Conservation (phyloP, 1,140 invertebrate species). For the Pseudomyrmex sp. region DNA sequence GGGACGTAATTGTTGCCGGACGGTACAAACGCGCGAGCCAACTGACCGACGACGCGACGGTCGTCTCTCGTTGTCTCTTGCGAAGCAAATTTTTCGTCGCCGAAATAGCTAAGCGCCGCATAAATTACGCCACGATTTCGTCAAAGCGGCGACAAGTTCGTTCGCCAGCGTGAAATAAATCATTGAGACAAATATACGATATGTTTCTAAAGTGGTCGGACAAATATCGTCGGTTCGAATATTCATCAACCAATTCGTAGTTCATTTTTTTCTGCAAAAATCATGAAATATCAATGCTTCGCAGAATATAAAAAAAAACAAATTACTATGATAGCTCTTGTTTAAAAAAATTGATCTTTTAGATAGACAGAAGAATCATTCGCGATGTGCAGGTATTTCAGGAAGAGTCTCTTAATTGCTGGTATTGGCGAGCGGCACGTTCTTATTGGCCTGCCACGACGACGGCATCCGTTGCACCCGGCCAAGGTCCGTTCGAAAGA, state of each 20-base stretch:
- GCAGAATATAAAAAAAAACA: background rate
- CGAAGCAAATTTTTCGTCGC: conserved; percentile 13
- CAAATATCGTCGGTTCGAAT: background rate
- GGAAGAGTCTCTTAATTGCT: too few relatives aligned
- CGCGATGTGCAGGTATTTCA: too few relatives aligned
- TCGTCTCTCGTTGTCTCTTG: background rate
- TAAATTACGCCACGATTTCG: conserved; percentile 32
- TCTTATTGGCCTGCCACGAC: background rate
- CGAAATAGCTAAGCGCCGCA: conserved; percentile 35
- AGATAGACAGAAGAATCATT: too few relatives aligned
- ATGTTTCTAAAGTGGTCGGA: background rate
- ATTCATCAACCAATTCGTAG: background rate
- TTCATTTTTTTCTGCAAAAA: background rate
- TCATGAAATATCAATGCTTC: background rate
- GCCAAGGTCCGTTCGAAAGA: conserved; percentile 20
- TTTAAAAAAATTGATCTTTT: too few relatives aligned
- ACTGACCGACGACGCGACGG: background rate
- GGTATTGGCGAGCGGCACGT: background rate
- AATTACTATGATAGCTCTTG: background rate
- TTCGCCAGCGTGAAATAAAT: conserved; percentile 24
- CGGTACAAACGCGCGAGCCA: background rate
- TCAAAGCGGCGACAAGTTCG: conserved; percentile 14
- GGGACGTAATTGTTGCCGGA: background rate
- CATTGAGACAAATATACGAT: background rate
- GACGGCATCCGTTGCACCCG: background rate